Evolutionary conservation across 2,888 invertebrate genomes (phyloP), one percentile per base, ranked within the genome.

Genomic region (Drosophila multiciliata): DNA sequence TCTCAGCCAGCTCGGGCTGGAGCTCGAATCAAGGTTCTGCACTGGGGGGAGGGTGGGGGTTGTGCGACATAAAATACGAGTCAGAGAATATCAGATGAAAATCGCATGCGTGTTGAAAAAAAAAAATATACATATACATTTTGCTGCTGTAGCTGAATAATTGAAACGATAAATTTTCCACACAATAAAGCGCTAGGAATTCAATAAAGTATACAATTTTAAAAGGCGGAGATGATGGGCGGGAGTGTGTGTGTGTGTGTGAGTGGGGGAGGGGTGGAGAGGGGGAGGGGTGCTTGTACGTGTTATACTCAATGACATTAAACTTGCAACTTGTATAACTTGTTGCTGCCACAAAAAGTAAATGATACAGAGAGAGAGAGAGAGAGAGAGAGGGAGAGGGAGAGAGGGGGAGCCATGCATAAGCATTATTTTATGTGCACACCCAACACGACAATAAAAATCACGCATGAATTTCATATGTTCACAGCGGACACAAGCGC

Each of bases 121-220:
- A 32, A 64, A 48, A 45, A 26, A 35, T 29, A n/a, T 40, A 20
- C 15, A 11, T 12, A 20, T 32, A 48, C 12, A 49, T n/a, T 49
- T 45, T 75, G 69, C 52, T 60, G 61, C 49, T 45, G 45, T 54
- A 70, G 66, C 61, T 76, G 69, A 83, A 83, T 86, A 85, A 86
- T 86, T 85, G 85, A 85, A 85, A 83, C 87, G 75, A 87, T 85
- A 86, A 85, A 86, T 86, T 87, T 70, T 83, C 76, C 85, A 87
- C 82, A 87, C 85, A 84, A 86, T 85, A 79, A 85, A 85, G 74
- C 80, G 74, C 80, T 82, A 78, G 78, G 69, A 85, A 83, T 86
- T 86, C 87, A 87, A 86, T 86, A 87, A 87, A 80, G 83, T 85
- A 79, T 73, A 78, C 85, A 85, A 80, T 82, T 84, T 73, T 58